Base-by-base conservation (phyloP, 37 sponge, comb jelly and placozoan species). In the Sycon ciliatum region DNA sequence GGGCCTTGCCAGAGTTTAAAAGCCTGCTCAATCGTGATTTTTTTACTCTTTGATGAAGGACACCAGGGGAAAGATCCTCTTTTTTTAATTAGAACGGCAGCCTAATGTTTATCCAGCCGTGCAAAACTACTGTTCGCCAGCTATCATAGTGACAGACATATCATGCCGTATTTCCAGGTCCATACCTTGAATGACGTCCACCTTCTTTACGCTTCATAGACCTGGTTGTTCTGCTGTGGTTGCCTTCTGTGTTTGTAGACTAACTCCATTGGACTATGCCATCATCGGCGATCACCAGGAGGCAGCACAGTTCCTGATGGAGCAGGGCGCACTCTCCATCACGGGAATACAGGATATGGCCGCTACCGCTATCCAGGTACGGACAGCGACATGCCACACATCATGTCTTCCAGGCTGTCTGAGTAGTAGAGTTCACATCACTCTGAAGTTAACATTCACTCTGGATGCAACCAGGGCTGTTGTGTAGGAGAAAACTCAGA, bases 241-340 rank as follows among this genome's bases (percentile, higher is more conserved):
- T 20, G 20, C 16, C 20, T 49, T 49, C n/a, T n/a, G n/a, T n/a
- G n/a, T n/a, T n/a, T n/a, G n/a, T n/a, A 61, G 70, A 29, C 74
- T 91, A 42, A 91, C 92, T 3, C 89, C 89, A 24, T 56, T 91
- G 68, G 92, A 91, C 78, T 91, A 91, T 72, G 82, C 92, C 60
- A 84, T 91, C 54, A 87, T 91, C 3, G 83, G 77, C 7, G 73
- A 71, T 0, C 85, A 84, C 62, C 89, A 87, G 33, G 89, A 87
- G 34, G 71, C 78, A 1, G 92, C 92, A 4, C 70, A 68, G 65
- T 37, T 72, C 26, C 76, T 91, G 27, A 91, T 91, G 39, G 89
- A 87, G 16, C 66, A 74, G 7, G 85, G 89, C 0, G 92, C 85
- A 1, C 79, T 91, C 54, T 79, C 92, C 39, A 88, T 88, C 46